Base-by-base conservation (phyloP, 2,888 invertebrate genomes). In the Lapara coniferarum region DNA sequence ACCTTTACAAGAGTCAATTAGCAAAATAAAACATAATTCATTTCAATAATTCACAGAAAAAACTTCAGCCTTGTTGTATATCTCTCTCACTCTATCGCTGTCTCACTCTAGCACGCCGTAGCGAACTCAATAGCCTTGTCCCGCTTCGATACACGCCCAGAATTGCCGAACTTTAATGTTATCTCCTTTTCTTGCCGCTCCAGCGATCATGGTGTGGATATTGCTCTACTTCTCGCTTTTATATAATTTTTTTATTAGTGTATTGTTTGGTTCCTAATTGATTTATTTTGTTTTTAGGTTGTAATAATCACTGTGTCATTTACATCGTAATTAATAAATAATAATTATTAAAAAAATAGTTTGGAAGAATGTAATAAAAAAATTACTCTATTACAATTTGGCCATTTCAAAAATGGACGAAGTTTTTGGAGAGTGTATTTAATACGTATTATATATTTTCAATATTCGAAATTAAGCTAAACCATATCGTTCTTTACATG, bases 1-100 rank as follows among this genome's bases (percentile, higher is more conserved):
- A 69, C 70, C 72, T 71, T 74, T 73, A 73, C 73, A 67, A 56
- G 68, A 82, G 81, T 84, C 84, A 86, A 87, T 89, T 87, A 89
- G 81, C 81, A 82, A 88, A 87, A 88, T 87, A 85, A 87, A 86
- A 87, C 81, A 86, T 86, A 84, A 89, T 86, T 88, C 83, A 87
- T 89, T 88, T 87, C 80, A 86, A 89, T 88, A 87, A 87, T 89
- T 89, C 79, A 81, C 80, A 71, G 77, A 84, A 83, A 81, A 84
- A 88, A 88, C 85, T 86, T 88, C 85, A 81, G 78, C 82, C 80
- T 83, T 81, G 81, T 78, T 70, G 69, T 73, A 70, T 76, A 73
- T 83, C 81, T 77, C 75, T 80, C 72, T 78, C 77, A 68, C 63
- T 71, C 59, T 72, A 68, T 71, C 14, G 67, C 71, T 71, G 68